Base-by-base conservation (phyloP, 2,797 vertebrate species). In the Chloroceryle amazona region DNA sequence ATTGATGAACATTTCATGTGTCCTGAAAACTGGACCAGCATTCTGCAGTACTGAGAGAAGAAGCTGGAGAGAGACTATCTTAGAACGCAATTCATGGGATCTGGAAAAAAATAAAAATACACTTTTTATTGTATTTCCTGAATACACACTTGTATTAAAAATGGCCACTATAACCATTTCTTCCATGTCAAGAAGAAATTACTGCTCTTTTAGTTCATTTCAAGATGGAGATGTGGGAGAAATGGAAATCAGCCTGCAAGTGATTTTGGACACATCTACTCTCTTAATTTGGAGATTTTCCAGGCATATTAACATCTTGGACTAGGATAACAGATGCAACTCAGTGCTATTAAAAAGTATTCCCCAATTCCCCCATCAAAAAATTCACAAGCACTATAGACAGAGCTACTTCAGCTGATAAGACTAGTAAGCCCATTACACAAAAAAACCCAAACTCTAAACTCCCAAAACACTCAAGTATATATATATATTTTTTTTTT, bases 1-100 rank as follows among this genome's bases (percentile, higher is more conserved):
- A 31, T 99, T 99, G 97, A 99, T 99, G 75, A 99, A 99, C 99
- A 99, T 99, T 97, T 99, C 99, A 0, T 99, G 99, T 4, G 99
- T 99, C 97, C 99, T 98, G 96, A 99, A 99, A 89, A 99, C 98
- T 0, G 99, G 99, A 29, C 99, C 99, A 2, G 99, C 99, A 5
- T 99, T 99, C 98, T 99, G 99, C 84, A 99, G 97, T 89, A 99
- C 99, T 0, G 99, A 99, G 26, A 99, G 98, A 75, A 99, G 98
- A 73, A 99, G 98, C 98, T 99, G 99, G 68, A 99, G 98, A 54
- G 99, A 99, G 13, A 99, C 99, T 35, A 99, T 98, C 97, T 99
- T 99, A 65, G 99, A 99, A 33, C 99, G 99, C 79, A 99, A 89
- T 91, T 99, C 99, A 11, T 99, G 99, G 54, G 99, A 99, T 96